Percentiles rank a stretch among this genome's conserved stretches.
These are phyloP conservation scores for Phycodurus eques DNA, from an alignment of 2,113 vertebrate species.

Conservation along the genomic window DNA sequence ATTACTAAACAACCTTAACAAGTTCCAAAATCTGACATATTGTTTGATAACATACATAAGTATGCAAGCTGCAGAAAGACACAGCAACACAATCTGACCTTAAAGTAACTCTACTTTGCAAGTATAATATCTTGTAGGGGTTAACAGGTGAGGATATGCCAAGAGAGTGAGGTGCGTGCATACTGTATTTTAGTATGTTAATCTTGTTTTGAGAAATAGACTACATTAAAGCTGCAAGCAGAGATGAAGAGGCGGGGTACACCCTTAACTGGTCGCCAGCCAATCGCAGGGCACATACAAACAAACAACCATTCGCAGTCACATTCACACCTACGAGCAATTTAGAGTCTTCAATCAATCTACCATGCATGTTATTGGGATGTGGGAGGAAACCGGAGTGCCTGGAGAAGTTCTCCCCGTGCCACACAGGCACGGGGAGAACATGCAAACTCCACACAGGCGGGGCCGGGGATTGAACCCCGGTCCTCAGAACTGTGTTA, in stretches of 20 bases:
- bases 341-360: no score
- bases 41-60: background rate
- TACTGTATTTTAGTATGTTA: background rate
- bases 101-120: background rate
- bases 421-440: no score
- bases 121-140: background rate
- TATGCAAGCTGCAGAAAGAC: background rate
- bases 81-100: background rate
- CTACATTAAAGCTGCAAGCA: background rate
- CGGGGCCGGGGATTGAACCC: no score
- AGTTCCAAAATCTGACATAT: background rate
- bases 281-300: no score
- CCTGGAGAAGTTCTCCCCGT: no score
- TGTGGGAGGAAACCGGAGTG: no score
- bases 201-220: background rate
- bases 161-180: background rate
- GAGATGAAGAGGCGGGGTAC: background rate
- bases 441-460: no score
- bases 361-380: no score
- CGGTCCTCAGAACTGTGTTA: no score
- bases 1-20: background rate
- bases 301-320: no score
- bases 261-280: no score
- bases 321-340: no score
- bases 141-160: background rate